A percentile compares a stretch with the other conserved stretches of the same genome.
Evolutionary conservation across 1,140 invertebrate genomes (phyloP).

Genomic region (Episyrphus balteatus): DNA sequence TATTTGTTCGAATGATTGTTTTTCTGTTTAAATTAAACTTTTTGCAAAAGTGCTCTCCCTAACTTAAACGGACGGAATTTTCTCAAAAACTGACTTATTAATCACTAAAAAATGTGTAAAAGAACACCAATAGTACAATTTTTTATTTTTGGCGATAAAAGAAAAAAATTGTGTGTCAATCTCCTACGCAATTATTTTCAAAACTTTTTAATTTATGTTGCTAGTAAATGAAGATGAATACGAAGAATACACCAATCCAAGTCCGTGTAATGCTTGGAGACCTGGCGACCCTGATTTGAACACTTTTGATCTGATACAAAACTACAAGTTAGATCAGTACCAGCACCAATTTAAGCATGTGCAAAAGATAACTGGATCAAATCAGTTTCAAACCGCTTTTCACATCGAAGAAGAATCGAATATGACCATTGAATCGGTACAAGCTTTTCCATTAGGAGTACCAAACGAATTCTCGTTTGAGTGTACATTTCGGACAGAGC

Average conservation of each 20-base stretch:
- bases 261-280: constrained; percentile 51
- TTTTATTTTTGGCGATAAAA: too few species aligned
- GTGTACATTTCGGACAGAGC: constrained; percentile 49
- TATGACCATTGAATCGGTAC: constrained; percentile 56
- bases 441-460: constrained; percentile 41
- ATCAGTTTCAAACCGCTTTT: constrained; percentile 64
- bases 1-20: too few species aligned
- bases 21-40: too few species aligned
- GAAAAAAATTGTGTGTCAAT: too few species aligned
- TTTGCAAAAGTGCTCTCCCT: too few species aligned
- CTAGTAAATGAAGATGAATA: constrained; percentile 1
- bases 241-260: constrained; percentile 11
- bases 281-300: constrained; percentile 65
- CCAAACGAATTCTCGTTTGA: constrained; percentile 63
- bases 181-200: too few species aligned
- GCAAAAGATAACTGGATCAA: constrained; percentile 58
- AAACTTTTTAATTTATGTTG: too few species aligned
- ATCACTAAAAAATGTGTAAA: too few species aligned
- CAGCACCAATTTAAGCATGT: constrained; percentile 48
- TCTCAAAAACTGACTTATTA: too few species aligned
- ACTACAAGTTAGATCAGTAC: constrained; percentile 55
- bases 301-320: constrained; percentile 67
- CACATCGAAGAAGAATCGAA: constrained; percentile 58
- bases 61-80: too few species aligned
- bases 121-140: too few species aligned